phyloP scores from a whole-genome alignment of 64 coral and sea anemone genomes.

The Stichodactyla helianthus region DNA sequence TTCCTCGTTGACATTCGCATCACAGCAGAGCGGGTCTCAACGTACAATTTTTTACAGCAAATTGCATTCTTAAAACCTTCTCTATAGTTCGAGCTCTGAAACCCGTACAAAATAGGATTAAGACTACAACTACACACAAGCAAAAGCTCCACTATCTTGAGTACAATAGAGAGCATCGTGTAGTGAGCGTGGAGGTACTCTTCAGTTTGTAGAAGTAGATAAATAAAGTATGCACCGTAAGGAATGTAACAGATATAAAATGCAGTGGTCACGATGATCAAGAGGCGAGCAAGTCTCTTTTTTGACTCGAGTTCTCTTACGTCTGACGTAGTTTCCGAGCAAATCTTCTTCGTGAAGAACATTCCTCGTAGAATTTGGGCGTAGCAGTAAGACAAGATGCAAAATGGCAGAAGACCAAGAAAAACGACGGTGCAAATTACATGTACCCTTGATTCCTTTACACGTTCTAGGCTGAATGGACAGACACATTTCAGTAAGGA shows the following conservation, averaged over 20 bases:
- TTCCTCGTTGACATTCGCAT: background rate
- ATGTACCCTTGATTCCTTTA: slow-evolving; percentile 6
- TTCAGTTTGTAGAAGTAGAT: slow-evolving; percentile 21
- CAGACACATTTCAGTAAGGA: slow-evolving; percentile 42
- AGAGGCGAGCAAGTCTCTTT: slow-evolving; percentile 31
- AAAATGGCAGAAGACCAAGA: slow-evolving; percentile 36
- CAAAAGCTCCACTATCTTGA: slow-evolving; percentile 31
- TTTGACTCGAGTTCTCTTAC: slow-evolving; percentile 14
- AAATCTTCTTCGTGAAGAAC: slow-evolving; percentile 42
- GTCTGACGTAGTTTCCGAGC: slow-evolving; percentile 14
- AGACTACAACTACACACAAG: slow-evolving; percentile 41
- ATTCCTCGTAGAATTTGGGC: slow-evolving; percentile 36
- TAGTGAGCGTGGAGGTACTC: background rate
- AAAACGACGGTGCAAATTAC: slow-evolving; percentile 38
- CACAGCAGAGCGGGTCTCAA: background rate
- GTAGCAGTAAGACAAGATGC: slow-evolving; percentile 54
- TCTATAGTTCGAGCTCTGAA: slow-evolving; percentile 60
- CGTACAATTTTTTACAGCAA: background rate
- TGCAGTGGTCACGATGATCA: slow-evolving; percentile 32
- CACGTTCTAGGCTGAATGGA: slow-evolving; percentile 49
- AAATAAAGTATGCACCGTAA: slow-evolving; percentile 33
- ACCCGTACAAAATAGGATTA: slow-evolving; percentile 61
- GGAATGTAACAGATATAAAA: slow-evolving; percentile 54
- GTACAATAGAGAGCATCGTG: background rate
- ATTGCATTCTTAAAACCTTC: slow-evolving; percentile 38